These are phyloP conservation scores for Teleogryllus occipitalis DNA, from an alignment of 1,140 invertebrate genomes.

Conservation along the genomic window DNA sequence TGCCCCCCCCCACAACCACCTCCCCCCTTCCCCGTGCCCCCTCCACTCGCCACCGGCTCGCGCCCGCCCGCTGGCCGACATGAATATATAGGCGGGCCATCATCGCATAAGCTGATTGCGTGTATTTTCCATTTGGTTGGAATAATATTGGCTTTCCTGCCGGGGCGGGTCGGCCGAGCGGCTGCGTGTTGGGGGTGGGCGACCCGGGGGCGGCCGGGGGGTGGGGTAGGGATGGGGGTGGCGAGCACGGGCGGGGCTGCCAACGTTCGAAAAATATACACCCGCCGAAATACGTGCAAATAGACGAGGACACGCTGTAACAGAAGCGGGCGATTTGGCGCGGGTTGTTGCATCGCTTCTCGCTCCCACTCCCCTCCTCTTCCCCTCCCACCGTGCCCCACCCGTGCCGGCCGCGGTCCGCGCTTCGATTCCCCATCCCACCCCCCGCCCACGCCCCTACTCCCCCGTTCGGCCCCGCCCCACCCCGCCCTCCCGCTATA, in stretches of 20 bases:
- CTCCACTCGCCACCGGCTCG: not conserved
- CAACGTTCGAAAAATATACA: not conserved
- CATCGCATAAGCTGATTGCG: constrained; percentile 3
- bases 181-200: not conserved
- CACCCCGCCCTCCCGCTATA: not conserved
- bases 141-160: constrained; percentile 4
- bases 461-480: no score
- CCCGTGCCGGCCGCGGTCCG: no score
- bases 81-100: not conserved
- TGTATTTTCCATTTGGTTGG: constrained; percentile 4
- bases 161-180: not conserved
- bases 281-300: not conserved
- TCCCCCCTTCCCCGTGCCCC: not conserved
- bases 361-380: no score
- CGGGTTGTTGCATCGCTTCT: no score
- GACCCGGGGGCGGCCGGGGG: no score
- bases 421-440: no score
- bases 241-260: not conserved
- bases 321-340: no score
- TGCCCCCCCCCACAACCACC: not conserved
- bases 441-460: no score
- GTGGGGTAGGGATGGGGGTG: not conserved
- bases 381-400: no score
- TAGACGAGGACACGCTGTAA: not conserved
- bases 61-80: not conserved